Conservation (phyloP, 2,113 vertebrate species). For the Atherinomorus stipes region DNA sequence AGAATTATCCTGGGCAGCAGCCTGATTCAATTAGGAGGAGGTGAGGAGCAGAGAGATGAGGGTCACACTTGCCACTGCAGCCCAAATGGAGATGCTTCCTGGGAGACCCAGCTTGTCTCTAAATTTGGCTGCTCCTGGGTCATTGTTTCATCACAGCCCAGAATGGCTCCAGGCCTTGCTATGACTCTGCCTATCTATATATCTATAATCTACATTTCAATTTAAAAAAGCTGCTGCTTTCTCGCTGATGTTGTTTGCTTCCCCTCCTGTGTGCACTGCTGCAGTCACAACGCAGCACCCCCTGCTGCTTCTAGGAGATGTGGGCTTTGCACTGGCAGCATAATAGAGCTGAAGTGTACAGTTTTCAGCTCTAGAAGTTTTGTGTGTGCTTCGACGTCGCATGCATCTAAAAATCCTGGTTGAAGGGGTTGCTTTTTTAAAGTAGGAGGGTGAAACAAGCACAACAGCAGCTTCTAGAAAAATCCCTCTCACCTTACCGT, state of each 20-base stretch:
- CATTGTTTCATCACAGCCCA: slow-evolving; percentile 71
- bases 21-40: slow-evolving; percentile 82
- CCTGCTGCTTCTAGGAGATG: slow-evolving; percentile 18
- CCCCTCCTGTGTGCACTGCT: neutral
- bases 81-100: slow-evolving; percentile 77
- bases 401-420: neutral
- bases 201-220: slow-evolving; percentile 56
- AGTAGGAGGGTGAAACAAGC: slow-evolving; percentile 9
- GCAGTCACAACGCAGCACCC: slow-evolving; percentile 11
- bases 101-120: slow-evolving; percentile 70
- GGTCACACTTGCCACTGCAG: slow-evolving; percentile 78
- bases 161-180: slow-evolving; percentile 56
- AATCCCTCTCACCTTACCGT: slow-evolving; percentile 7
- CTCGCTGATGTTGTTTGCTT: slow-evolving; percentile 28
- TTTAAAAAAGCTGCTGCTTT: slow-evolving; percentile 30
- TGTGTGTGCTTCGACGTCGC: neutral
- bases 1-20: slow-evolving; percentile 67
- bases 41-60: slow-evolving; percentile 80
- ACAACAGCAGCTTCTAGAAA: slow-evolving; percentile 3
- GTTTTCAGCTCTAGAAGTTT: neutral
- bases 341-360: slow-evolving; percentile 7
- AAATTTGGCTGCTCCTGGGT: slow-evolving; percentile 78
- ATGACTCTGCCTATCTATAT: slow-evolving; percentile 44
- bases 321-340: neutral
- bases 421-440: neutral